Evolutionary conservation across 1,140 invertebrate genomes (phyloP).

Genomic region (Micrasema minimum): DNA sequence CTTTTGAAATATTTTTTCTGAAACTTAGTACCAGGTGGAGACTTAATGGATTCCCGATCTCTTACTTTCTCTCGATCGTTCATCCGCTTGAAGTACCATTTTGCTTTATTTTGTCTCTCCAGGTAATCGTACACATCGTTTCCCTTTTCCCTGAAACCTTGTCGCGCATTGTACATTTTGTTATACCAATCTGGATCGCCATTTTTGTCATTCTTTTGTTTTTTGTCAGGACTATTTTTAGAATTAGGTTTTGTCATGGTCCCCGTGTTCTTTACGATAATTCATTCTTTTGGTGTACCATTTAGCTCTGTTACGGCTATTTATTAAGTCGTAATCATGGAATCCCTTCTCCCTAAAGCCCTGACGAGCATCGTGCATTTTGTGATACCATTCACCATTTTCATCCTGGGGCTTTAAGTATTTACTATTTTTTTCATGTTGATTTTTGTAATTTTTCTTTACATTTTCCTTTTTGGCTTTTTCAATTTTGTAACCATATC

Average conservation of each 20-base stretch:
- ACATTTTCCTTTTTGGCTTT: too few relatives aligned
- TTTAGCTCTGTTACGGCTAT: not conserved
- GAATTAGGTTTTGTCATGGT: too few relatives aligned
- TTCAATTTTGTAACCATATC: not conserved
- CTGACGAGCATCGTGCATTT: slow-evolving; percentile 4
- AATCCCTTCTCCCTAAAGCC: slow-evolving; percentile 1
- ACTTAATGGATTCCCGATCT: not conserved
- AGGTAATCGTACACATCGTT: not conserved
- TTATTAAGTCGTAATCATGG: slow-evolving; percentile 7
- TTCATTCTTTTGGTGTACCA: slow-evolving; percentile 30
- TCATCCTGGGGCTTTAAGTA: not conserved
- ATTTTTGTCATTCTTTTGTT: not conserved
- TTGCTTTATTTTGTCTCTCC: slow-evolving; percentile 24
- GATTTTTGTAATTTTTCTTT: slow-evolving; percentile 1
- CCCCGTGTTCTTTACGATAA: too few relatives aligned
- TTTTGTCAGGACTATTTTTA: not conserved
- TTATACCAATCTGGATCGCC: slow-evolving; percentile 28
- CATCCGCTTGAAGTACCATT: slow-evolving; percentile 43
- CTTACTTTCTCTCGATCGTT: slow-evolving; percentile 30
- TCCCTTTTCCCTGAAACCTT: slow-evolving; percentile 25
- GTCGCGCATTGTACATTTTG: slow-evolving; percentile 6
- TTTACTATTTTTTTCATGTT: slow-evolving; percentile 13
- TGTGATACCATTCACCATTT: slow-evolving; percentile 11
- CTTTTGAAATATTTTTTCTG: slow-evolving; percentile 18
- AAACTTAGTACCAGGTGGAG: not conserved